These are phyloP conservation scores for Hedychridium roseum DNA, from an alignment of 2,888 invertebrate genomes.

Conservation along the genomic window DNA sequence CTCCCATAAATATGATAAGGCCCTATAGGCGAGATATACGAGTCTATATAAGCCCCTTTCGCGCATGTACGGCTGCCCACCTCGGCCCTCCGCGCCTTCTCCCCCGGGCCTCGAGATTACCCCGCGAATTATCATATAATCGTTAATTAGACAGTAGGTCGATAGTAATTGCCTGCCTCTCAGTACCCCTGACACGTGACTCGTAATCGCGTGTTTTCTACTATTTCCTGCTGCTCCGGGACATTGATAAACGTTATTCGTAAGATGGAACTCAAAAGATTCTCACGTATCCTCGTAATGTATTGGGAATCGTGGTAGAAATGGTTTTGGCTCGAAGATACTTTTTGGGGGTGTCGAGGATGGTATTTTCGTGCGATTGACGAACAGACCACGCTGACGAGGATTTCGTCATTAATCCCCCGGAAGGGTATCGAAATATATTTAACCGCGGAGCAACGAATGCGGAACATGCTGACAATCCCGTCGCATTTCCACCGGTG, in stretches of 20 bases:
- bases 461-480: too few species aligned
- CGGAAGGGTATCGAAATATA: too few species aligned
- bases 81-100: too few species aligned
- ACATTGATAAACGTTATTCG: too few species aligned
- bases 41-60: slow-evolving; percentile 34
- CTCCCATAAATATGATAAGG: slow-evolving; percentile 59
- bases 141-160: slow-evolving; percentile 40
- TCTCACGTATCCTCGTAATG: slow-evolving; percentile 29
- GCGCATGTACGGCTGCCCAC: not conserved
- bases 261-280: slow-evolving; percentile 7
- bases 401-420: too few species aligned
- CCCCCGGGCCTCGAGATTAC: slow-evolving; percentile 17
- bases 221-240: too few species aligned
- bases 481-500: slow-evolving; percentile 13
- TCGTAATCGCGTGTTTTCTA: not conserved
- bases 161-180: not conserved
- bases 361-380: too few species aligned
- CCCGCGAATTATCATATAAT: slow-evolving; percentile 35
- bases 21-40: slow-evolving; percentile 50
- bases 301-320: too few species aligned
- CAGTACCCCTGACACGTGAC: not conserved
- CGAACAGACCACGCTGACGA: too few species aligned
- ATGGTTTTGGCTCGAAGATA: too few species aligned
- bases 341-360: too few species aligned
- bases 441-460: too few species aligned